These are phyloP conservation scores for Mallotus villosus DNA, from an alignment of 2,797 vertebrate species.

Conservation along the genomic window DNA sequence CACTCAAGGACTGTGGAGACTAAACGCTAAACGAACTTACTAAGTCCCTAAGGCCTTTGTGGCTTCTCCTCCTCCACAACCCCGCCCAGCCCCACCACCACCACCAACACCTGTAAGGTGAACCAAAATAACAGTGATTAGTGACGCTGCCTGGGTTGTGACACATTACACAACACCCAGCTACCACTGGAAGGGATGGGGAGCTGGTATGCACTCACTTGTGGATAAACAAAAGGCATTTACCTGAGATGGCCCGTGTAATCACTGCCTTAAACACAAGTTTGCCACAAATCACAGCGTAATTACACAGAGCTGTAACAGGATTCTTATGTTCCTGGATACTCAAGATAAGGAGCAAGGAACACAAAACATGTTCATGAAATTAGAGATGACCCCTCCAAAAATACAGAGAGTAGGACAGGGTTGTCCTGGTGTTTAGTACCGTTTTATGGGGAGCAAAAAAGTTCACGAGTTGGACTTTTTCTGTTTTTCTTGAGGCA, in stretches of 20 bases:
- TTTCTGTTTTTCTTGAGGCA: conserved; percentile 46
- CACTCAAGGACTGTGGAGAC: no score
- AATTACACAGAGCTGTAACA: conserved; percentile 46
- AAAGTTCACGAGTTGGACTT: conserved; percentile 8
- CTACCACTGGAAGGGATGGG: conserved; percentile 40
- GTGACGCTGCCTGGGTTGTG: conserved; percentile 45
- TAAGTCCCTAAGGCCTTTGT: conserved; percentile 33
- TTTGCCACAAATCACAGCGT: conserved; percentile 52
- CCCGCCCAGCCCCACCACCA: conserved; percentile 26
- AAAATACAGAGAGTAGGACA: conserved; percentile 29
- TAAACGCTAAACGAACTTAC: conserved; percentile 47
- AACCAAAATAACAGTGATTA: conserved; percentile 54
- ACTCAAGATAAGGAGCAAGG: conserved; percentile 20
- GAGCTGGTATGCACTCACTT: conserved; percentile 44
- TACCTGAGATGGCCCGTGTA: conserved; percentile 44
- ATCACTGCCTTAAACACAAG: conserved; percentile 55
- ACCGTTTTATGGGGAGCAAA: conserved; percentile 23
- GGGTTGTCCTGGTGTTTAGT: conserved; percentile 18
- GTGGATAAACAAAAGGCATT: conserved; percentile 59
- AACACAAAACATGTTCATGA: conserved; percentile 30
- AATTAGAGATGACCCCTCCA: conserved; percentile 33
- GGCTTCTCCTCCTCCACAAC: conserved; percentile 26
- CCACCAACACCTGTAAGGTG: conserved; percentile 36
- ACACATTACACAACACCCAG: conserved; percentile 51
- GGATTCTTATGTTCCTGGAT: conserved; percentile 33